phyloP scores from a whole-genome alignment of 2,888 invertebrate genomes.

The Ormyrus rosae region DNA sequence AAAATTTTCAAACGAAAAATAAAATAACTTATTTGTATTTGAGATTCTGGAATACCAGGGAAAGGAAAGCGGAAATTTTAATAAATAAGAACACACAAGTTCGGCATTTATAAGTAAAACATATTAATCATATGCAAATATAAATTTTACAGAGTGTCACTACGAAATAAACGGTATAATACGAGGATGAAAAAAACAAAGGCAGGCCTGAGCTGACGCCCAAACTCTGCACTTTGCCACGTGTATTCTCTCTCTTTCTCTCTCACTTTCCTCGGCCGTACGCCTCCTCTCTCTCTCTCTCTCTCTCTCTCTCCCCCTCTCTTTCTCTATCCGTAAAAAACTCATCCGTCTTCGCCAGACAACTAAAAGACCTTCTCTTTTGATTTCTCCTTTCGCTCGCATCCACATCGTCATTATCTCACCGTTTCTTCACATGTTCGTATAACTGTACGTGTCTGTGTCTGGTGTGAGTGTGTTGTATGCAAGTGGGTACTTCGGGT shows the following conservation, averaged over 20 bases:
- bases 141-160: constrained; percentile 72
- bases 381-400: not conserved
- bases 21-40: not conserved
- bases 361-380: not conserved
- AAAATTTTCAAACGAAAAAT: not conserved
- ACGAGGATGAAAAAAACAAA: constrained; percentile 65
- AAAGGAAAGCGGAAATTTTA: not conserved
- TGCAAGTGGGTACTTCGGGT: not conserved
- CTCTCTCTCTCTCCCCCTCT: not conserved
- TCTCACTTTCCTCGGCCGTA: not conserved
- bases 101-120: constrained; percentile 69
- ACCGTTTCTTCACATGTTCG: not conserved
- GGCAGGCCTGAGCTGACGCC: constrained; percentile 20
- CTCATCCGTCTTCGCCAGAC: not conserved
- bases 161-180: constrained; percentile 72
- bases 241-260: constrained; percentile 45
- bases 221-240: constrained; percentile 59
- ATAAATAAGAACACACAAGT: constrained; percentile 28
- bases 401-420: not conserved
- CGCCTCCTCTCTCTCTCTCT: not conserved
- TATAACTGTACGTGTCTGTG: not conserved
- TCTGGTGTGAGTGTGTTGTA: not conserved
- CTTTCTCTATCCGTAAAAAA: constrained; percentile 1
- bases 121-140: constrained; percentile 74
- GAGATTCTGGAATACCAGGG: not conserved